Evolutionary conservation across 2,113 vertebrate genomes (phyloP).

Genomic region (Melanocharis versteri): DNA sequence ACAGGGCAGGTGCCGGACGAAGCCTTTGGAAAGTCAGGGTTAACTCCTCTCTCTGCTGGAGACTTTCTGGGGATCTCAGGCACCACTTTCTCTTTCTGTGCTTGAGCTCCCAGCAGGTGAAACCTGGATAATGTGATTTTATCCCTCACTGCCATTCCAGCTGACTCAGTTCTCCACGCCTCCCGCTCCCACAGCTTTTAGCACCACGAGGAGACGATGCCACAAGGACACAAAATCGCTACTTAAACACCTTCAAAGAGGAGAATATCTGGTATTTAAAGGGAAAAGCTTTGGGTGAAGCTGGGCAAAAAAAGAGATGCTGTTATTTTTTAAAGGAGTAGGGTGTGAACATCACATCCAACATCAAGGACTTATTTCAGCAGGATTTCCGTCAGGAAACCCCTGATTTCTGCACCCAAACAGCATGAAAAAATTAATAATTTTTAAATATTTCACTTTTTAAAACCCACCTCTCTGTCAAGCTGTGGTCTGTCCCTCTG

Average conservation of each 20-base stretch:
- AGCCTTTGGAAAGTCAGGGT: background rate
- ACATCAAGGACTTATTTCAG: background rate
- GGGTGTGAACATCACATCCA: background rate
- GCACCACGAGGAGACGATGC: background rate
- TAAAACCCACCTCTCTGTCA: background rate
- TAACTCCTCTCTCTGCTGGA: background rate
- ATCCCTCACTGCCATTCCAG: background rate
- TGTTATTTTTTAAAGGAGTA: background rate
- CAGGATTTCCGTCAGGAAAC: background rate
- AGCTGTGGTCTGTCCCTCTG: background rate
- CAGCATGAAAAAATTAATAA: accelerated
- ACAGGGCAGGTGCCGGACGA: accelerated
- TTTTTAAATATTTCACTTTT: background rate
- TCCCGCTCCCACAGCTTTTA: background rate
- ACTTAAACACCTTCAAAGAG: background rate
- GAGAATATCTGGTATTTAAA: background rate
- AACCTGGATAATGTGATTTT: background rate
- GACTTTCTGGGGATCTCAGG: background rate
- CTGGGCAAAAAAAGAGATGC: background rate
- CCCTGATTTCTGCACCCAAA: background rate
- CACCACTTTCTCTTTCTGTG: background rate
- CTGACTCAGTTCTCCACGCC: background rate
- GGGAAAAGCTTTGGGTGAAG: background rate
- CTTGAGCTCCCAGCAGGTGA: background rate
- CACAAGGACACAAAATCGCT: background rate